Base-by-base conservation (phyloP, 2,113 vertebrate genomes). In the Xiphorhynchus elegans region DNA sequence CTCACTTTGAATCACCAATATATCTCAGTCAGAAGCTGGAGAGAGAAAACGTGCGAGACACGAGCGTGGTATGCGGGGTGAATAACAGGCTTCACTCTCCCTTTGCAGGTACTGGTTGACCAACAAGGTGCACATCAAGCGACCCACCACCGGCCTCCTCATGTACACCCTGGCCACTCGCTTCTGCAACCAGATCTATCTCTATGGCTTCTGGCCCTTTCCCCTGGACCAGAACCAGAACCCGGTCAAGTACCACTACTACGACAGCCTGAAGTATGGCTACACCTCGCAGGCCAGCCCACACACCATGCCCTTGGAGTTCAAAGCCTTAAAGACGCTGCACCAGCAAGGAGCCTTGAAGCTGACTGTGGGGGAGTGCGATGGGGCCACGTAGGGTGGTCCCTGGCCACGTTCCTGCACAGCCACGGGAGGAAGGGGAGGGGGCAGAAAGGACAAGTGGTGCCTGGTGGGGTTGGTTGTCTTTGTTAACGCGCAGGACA, bases 181-280 rank as follows among this genome's bases (percentile, higher is more conserved):
- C 17, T 99, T 99, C 98, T 99, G 99, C 92, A 99, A 99, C 73
- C 98, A 99, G 97, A 99, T 99, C 97, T 98, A 99, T 93, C 98
- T 99, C 67, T 99, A 99, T 0, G 99, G 99, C 90, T 99, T 99
- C 98, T 99, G 99, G 99, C 99, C 99, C 23, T 99, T 99, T 40
- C 97, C 98, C 0, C 96, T 97, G 17, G 98, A 99, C 94, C 98
- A 98, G 24, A 98, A 98, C 50, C 98, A 99, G 84, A 98, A 98
- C 77, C 98, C 98, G 0, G 99, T 99, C 73, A 99, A 99, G 96
- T 99, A 99, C 97, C 99, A 99, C 98, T 99, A 99, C 97, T 99
- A 99, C 2, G 99, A 99, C 92, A 97, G 98, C 70, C 98, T 99
- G 13, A 99, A 98, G 81, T 99, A 99, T 0, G 98, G 99, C 96